Evolutionary conservation across 2,113 vertebrate species (phyloP).

Genomic region (Gymnobelideus leadbeateri): DNA sequence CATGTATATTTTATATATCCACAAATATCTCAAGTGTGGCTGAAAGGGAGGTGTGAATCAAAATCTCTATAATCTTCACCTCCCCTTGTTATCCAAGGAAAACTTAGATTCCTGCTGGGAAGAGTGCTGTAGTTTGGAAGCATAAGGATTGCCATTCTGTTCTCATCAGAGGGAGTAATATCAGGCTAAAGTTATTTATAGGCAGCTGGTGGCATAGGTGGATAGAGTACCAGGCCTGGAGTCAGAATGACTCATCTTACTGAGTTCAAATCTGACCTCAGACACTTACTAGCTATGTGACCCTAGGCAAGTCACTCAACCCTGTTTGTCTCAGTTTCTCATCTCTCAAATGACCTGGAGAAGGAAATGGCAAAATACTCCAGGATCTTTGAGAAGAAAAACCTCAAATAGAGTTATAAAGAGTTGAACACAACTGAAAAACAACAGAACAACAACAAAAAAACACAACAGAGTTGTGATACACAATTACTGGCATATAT

Average conservation of each 20-base stretch:
- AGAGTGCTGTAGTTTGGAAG: background rate
- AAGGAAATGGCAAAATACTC: background rate
- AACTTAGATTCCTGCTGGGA: background rate
- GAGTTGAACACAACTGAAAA: background rate
- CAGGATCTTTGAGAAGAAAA: background rate
- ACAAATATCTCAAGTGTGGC: background rate
- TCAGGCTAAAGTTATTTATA: background rate
- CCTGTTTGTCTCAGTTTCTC: background rate
- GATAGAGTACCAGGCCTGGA: background rate
- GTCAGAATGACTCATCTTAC: background rate
- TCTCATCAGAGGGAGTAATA: background rate
- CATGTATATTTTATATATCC: background rate
- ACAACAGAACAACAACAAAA: no score
- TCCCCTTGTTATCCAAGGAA: background rate
- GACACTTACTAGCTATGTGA: background rate
- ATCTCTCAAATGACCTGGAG: background rate
- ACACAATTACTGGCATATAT: no score
- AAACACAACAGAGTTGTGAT: no score
- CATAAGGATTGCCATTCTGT: background rate
- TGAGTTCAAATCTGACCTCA: background rate
- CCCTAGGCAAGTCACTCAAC: background rate
- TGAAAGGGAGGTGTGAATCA: background rate
- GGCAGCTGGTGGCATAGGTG: background rate
- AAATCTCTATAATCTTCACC: background rate
- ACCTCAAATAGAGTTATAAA: background rate